A percentile compares a stretch with the other conserved stretches of the same genome.
phyloP scores from a whole-genome alignment of 2,888 invertebrate genomes.

The Melanophora roralis region DNA sequence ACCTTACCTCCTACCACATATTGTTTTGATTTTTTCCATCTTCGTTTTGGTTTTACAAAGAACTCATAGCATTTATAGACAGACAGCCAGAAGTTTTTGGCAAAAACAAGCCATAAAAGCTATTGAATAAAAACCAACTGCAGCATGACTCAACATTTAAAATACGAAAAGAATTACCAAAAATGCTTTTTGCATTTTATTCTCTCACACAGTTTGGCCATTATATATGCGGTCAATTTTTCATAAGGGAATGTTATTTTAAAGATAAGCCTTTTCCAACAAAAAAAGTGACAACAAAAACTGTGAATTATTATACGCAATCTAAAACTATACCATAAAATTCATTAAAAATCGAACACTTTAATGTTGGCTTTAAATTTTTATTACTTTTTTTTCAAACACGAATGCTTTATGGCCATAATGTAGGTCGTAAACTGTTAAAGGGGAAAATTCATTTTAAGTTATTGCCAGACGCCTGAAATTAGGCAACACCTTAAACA shows the following conservation, averaged over 20 bases:
- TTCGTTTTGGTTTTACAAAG: too few species aligned
- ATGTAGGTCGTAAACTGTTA: too few species aligned
- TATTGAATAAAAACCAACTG: conserved; percentile 54
- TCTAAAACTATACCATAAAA: conserved; percentile 47
- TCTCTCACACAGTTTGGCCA: conserved; percentile 20
- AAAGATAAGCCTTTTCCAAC: conserved; percentile 17
- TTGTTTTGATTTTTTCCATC: too few species aligned
- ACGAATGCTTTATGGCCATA: neutral
- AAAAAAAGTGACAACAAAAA: conserved; percentile 1
- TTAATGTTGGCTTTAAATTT: conserved; percentile 31
- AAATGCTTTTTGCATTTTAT: conserved; percentile 18
- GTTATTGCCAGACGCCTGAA: too few species aligned
- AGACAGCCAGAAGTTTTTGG: neutral
- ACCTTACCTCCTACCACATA: conserved; percentile 7
- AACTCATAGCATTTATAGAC: neutral
- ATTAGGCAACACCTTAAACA: neutral
- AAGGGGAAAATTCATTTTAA: too few species aligned
- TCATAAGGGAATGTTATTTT: conserved; percentile 39
- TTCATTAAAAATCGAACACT: conserved; percentile 17
- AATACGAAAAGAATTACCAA: neutral
- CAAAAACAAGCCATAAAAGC: conserved; percentile 34
- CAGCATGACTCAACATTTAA: conserved; percentile 57
- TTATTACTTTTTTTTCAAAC: neutral
- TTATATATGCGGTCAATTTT: conserved; percentile 47
- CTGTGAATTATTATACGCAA: conserved; percentile 29